These are phyloP conservation scores for Drosophila conformis DNA, from an alignment of 2,888 invertebrate species.

Conservation along the genomic window DNA sequence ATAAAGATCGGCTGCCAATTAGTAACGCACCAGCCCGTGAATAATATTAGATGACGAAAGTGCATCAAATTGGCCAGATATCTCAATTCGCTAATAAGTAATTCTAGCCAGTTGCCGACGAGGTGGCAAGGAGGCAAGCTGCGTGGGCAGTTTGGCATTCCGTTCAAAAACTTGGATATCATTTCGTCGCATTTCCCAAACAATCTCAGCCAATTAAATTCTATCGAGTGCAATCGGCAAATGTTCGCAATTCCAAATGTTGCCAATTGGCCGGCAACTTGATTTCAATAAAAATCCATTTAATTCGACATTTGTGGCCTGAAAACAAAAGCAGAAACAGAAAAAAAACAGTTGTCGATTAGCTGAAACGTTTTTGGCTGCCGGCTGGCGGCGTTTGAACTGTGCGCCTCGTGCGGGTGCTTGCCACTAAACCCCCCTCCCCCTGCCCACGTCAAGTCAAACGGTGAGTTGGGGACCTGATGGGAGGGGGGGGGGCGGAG, in stretches of 20 bases:
- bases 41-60: conserved; percentile 70
- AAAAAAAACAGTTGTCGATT: conserved; percentile 72
- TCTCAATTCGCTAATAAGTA: conserved; percentile 46
- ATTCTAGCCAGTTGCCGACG: background rate
- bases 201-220: conserved; percentile 65
- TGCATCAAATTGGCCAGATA: conserved; percentile 53
- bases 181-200: conserved; percentile 13
- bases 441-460: background rate
- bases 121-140: background rate
- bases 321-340: conserved; percentile 43
- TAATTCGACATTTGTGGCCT: conserved; percentile 82
- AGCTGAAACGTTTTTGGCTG: conserved; percentile 72
- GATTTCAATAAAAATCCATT: conserved; percentile 80
- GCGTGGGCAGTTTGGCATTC: background rate
- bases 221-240: conserved; percentile 47
- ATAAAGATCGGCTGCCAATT: conserved; percentile 80
- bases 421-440: conserved; percentile 4
- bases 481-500: background rate
- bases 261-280: conserved; percentile 66
- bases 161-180: background rate
- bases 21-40: conserved; percentile 73
- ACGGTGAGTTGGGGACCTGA: background rate
- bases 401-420: conserved; percentile 67
- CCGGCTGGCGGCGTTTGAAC: conserved; percentile 76
- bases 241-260: conserved; percentile 30